Conservation (phyloP, 2,797 vertebrate species). For the Dendrocincla fuliginosa region DNA sequence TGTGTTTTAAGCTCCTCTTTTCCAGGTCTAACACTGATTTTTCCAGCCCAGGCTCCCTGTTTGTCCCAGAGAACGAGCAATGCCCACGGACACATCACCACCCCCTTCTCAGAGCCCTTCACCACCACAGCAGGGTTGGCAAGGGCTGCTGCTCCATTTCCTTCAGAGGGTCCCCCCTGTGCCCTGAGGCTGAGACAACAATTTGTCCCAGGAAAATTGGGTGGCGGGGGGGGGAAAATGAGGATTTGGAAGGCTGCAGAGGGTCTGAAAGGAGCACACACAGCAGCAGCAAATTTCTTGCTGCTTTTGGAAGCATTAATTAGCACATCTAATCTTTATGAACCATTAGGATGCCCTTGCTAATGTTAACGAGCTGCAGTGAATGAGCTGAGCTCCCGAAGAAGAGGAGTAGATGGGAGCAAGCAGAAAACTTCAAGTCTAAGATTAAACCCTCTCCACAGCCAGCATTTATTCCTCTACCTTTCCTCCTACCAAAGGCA, state of each 20-base stretch:
- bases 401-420: not conserved
- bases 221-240: rapidly evolving
- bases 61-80: not conserved
- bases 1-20: not conserved
- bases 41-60: not conserved
- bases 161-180: not conserved
- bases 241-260: not conserved
- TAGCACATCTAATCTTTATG: not conserved
- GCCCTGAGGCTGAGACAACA: not conserved
- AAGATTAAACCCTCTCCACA: not conserved
- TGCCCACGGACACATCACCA: not conserved
- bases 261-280: not conserved
- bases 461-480: not conserved
- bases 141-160: not conserved
- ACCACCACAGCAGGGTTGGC: not conserved
- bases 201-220: not conserved
- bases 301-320: not conserved
- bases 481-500: not conserved
- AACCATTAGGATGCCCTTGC: not conserved
- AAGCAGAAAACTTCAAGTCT: not conserved
- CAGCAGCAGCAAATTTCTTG: not conserved
- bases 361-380: not conserved
- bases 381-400: not conserved
- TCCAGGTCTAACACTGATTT: not conserved
- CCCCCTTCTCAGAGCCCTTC: not conserved